Base-by-base conservation (phyloP, 1,140 invertebrate species). In the Cecropterus lyciades region DNA sequence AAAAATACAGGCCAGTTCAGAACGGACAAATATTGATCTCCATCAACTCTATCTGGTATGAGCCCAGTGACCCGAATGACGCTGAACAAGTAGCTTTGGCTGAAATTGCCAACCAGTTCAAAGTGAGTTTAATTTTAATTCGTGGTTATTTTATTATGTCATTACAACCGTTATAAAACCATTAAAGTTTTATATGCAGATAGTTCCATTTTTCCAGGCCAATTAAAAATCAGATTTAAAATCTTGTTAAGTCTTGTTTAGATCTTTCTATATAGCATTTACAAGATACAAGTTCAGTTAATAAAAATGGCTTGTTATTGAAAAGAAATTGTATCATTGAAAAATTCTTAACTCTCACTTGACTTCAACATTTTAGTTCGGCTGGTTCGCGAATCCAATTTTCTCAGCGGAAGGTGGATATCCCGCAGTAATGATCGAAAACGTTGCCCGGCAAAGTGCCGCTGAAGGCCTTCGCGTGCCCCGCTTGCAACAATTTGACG, bases 311-410 rank as follows among this genome's bases (percentile, higher is more conserved):
- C n/a, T n/a, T n/a, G n/a, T n/a, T n/a, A n/a, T n/a, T n/a, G n/a
- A n/a, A n/a, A n/a, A n/a, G n/a, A n/a, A n/a, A n/a, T n/a, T n/a
- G n/a, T n/a, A n/a, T n/a, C n/a, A n/a, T n/a, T n/a, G 20, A 24
- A 5, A 33, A 7, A 4, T 33, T 9, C 30, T 8, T 33, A 33
- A 10, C 30, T n/a, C 27, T 42, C 24, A 48, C 8, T 52, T 27
- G 7, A 13, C 13, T 6, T 64, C 33, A 57, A 52, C 20, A 43
- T 82, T 84, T 49, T 67, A 93, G 93, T 93, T 92, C 73, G 95
- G 95, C 8, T 94, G 94, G 94, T 92, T 93, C 46, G 89, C 93
- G 0, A 87, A 95, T 82, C 94, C 95, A 0, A 94, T 95, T 48
- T 95, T 93, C 74, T 93, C 93, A 0, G 73, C 82, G 48, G 72